A percentile compares a stretch with the other conserved stretches of the same genome.
These are phyloP conservation scores for Lanistes nyassanus DNA, from an alignment of 1,140 invertebrate species.

Conservation along the genomic window DNA sequence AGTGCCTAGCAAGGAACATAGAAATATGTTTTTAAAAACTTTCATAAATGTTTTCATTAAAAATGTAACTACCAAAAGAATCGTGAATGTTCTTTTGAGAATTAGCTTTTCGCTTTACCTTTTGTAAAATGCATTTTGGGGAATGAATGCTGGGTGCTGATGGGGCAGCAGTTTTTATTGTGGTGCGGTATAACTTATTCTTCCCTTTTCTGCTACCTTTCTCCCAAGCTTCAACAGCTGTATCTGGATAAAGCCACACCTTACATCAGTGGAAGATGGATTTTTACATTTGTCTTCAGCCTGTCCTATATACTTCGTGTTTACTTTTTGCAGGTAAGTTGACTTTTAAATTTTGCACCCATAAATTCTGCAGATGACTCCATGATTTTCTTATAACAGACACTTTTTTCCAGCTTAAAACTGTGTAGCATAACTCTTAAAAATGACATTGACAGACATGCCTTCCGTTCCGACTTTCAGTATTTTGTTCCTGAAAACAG, in stretches of 20 bases:
- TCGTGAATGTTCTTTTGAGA: not conserved
- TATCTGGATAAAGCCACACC: slow-evolving; percentile 55
- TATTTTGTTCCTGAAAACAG: too few species aligned
- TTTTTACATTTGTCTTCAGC: slow-evolving; percentile 35
- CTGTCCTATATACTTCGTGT: slow-evolving; percentile 51
- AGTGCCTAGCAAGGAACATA: too few species aligned
- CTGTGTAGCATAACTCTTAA: too few species aligned
- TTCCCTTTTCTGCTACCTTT: too few species aligned
- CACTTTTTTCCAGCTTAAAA: too few species aligned
- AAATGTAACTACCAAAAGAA: not conserved
- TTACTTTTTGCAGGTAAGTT: slow-evolving; percentile 53
- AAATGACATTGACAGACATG: too few species aligned
- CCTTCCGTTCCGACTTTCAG: too few species aligned
- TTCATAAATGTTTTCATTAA: too few species aligned
- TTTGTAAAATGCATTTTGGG: not conserved
- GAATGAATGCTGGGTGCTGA: not conserved
- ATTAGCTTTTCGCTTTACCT: not conserved
- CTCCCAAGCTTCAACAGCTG: slow-evolving; percentile 53
- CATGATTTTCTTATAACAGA: too few species aligned
- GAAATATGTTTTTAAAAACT: too few species aligned
- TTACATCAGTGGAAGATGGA: slow-evolving; percentile 47
- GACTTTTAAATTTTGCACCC: not conserved
- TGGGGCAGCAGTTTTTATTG: slow-evolving; percentile 1
- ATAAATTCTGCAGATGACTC: too few species aligned
- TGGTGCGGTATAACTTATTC: too few species aligned